Evolutionary conservation across 2,888 invertebrate genomes (phyloP).

Genomic region (Cerastoderma edule): DNA sequence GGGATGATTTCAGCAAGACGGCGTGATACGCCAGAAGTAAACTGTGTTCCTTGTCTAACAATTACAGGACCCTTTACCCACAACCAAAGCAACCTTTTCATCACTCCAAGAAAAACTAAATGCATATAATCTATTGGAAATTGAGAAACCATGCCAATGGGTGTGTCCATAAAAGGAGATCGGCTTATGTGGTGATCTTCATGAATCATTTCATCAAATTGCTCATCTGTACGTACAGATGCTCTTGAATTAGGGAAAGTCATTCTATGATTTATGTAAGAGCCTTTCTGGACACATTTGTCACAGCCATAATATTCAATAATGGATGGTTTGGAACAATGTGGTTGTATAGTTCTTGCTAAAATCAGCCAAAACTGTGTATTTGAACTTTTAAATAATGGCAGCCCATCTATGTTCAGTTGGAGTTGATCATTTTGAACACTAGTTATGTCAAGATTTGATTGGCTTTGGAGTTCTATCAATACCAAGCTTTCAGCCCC

Average conservation of each 20-base stretch:
- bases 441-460: background rate
- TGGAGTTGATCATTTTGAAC: background rate
- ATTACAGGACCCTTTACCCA: too few species aligned
- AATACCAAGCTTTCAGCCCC: conserved; percentile 16
- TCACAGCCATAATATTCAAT: conserved; percentile 40
- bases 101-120: conserved; percentile 72
- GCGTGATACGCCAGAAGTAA: conserved; percentile 25
- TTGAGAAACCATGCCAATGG: conserved; percentile 66
- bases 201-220: conserved; percentile 47
- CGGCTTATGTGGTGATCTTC: conserved; percentile 58
- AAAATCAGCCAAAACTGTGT: conserved; percentile 37
- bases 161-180: conserved; percentile 42
- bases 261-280: conserved; percentile 21
- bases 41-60: too few species aligned
- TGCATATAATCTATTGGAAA: conserved; percentile 79
- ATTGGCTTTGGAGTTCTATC: background rate
- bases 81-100: conserved; percentile 72
- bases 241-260: conserved; percentile 57
- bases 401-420: conserved; percentile 30
- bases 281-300: conserved; percentile 28
- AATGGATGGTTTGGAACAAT: conserved; percentile 26
- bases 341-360: conserved; percentile 18
- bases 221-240: conserved; percentile 48
- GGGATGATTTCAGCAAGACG: conserved; percentile 20
- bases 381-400: conserved; percentile 32